A percentile compares a stretch with the other conserved stretches of the same genome.
Evolutionary conservation across 1,140 invertebrate species (phyloP).

Genomic region (Neodiprion lecontei): DNA sequence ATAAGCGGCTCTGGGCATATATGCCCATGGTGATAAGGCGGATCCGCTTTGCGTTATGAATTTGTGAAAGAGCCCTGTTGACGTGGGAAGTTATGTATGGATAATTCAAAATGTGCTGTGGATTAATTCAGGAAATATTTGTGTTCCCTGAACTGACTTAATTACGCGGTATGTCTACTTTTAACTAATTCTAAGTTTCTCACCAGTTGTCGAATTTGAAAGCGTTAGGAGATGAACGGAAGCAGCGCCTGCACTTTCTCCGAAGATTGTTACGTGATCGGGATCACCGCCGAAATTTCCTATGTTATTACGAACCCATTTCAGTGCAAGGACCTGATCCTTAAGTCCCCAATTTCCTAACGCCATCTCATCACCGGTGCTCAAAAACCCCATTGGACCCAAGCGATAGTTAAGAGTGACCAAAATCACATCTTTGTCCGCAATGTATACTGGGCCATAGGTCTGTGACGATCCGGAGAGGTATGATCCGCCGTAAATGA

Average conservation of each 20-base stretch:
- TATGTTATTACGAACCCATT: slow-evolving; percentile 57
- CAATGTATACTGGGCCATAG: slow-evolving; percentile 60
- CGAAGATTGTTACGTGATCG: slow-evolving; percentile 41
- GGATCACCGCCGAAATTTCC: slow-evolving; percentile 49
- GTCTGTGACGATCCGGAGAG: slow-evolving; percentile 39
- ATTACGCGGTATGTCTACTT: neutral
- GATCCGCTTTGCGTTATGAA: neutral
- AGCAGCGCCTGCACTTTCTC: slow-evolving; percentile 39
- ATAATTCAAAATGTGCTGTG: no score
- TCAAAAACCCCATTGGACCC: slow-evolving; percentile 64
- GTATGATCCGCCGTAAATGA: slow-evolving; percentile 62
- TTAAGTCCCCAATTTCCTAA: slow-evolving; percentile 60
- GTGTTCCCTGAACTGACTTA: neutral
- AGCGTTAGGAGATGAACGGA: slow-evolving; percentile 60
- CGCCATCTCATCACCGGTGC: slow-evolving; percentile 45
- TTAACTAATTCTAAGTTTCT: neutral
- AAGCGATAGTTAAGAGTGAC: slow-evolving; percentile 67
- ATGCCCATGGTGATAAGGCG: slow-evolving; percentile 57
- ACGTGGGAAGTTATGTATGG: no score
- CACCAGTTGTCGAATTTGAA: slow-evolving; percentile 54
- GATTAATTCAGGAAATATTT: neutral
- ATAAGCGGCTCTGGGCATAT: slow-evolving; percentile 14
- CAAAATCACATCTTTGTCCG: slow-evolving; percentile 64
- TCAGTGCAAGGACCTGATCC: slow-evolving; percentile 60
- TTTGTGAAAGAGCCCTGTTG: slow-evolving; percentile 2